Evolutionary conservation across 2,888 invertebrate species (phyloP).

Genomic region (Chaitophorus viminalis): DNA sequence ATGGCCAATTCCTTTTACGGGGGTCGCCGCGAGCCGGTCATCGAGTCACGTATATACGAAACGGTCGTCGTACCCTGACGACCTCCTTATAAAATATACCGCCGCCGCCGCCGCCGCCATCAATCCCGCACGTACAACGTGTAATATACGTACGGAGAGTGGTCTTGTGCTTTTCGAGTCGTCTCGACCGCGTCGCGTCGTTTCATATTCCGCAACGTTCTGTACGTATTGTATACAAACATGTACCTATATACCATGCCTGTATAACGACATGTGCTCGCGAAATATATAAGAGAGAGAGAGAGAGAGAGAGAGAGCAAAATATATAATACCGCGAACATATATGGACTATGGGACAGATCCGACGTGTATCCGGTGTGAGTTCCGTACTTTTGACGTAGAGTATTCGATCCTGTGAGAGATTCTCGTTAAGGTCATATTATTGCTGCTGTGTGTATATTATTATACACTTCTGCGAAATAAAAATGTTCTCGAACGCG

Average conservation of each 20-base stretch:
- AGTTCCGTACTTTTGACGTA: background rate
- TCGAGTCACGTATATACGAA: background rate
- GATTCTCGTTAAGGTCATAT: background rate
- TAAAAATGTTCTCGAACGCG: background rate
- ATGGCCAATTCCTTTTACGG: conserved; percentile 62
- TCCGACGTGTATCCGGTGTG: conserved; percentile 1
- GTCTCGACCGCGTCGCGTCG: background rate
- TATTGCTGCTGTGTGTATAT: background rate
- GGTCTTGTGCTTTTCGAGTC: conserved; percentile 9
- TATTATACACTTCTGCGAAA: too few species aligned
- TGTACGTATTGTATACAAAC: background rate
- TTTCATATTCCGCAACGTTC: background rate
- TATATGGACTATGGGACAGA: conserved; percentile 2
- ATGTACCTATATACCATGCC: too few species aligned
- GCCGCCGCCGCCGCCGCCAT: background rate
- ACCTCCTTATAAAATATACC: conserved; percentile 35
- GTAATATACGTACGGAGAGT: background rate
- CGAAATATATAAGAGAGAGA: too few species aligned
- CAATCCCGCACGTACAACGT: conserved; percentile 40
- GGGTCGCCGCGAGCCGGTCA: conserved; percentile 43
- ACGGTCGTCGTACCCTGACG: conserved; percentile 53
- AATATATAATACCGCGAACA: background rate
- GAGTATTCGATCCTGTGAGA: background rate
- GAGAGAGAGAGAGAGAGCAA: background rate
- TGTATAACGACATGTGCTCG: too few species aligned